A percentile compares a stretch with the other conserved stretches of the same genome.
Evolutionary conservation across 2,888 invertebrate genomes (phyloP).

Genomic region (Volucella bombylans): DNA sequence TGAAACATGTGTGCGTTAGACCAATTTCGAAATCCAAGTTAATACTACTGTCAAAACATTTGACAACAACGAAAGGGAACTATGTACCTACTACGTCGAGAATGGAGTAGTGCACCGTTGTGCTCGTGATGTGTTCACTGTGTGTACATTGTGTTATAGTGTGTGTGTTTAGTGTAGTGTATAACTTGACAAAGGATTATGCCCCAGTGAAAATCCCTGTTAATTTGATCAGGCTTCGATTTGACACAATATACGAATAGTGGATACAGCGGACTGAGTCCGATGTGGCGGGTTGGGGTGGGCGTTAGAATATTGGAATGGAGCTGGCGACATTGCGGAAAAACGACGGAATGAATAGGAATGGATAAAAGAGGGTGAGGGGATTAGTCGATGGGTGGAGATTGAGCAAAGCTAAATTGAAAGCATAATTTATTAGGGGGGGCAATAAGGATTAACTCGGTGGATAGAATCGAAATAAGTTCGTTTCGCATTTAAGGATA

Average conservation of each 20-base stretch:
- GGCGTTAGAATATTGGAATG: background rate
- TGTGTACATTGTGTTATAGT: background rate
- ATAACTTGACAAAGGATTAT: constrained; percentile 71
- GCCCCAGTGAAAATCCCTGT: constrained; percentile 69
- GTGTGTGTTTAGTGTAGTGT: constrained; percentile 18
- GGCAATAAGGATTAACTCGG: constrained; percentile 65
- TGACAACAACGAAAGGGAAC: constrained; percentile 62
- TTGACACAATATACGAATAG: constrained; percentile 62
- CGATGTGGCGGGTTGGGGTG: background rate
- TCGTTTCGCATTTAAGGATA: constrained; percentile 19
- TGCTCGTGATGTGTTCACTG: background rate
- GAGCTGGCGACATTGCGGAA: background rate
- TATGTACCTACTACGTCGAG: no score
- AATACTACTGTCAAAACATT: constrained; percentile 73
- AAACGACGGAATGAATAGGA: background rate
- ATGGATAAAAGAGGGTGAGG: background rate
- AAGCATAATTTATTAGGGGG: constrained; percentile 70
- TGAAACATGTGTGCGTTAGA: constrained; percentile 64
- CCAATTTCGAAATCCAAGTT: constrained; percentile 71
- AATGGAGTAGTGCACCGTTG: constrained; percentile 8
- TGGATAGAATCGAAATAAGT: constrained; percentile 44
- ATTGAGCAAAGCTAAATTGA: constrained; percentile 51
- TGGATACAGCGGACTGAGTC: constrained; percentile 9
- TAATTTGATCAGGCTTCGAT: constrained; percentile 72
- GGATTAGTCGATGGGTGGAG: constrained; percentile 1